Percentiles rank a stretch among this genome's conserved stretches.
phyloP scores from a whole-genome alignment of 2,888 invertebrate genomes.

The Acleris emargana region DNA sequence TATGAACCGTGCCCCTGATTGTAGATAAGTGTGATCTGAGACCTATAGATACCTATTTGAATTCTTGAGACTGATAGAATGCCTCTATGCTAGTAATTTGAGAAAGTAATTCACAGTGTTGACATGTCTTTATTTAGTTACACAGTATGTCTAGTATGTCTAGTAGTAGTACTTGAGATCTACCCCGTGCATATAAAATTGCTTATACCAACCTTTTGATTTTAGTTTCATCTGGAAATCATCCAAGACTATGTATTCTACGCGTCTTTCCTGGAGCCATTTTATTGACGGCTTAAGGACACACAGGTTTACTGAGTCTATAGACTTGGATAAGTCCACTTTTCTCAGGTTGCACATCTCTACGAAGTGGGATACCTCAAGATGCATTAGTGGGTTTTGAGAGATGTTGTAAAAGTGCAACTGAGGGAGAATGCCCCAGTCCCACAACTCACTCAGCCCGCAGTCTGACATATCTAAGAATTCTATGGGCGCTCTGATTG shows the following conservation, averaged over 20 bases:
- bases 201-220: slow-evolving; percentile 57
- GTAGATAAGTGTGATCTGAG: too few relatives aligned
- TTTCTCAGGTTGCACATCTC: slow-evolving; percentile 84
- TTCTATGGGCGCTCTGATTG: slow-evolving; percentile 83
- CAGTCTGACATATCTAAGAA: slow-evolving; percentile 85
- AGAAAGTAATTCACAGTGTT: too few relatives aligned
- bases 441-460: slow-evolving; percentile 82
- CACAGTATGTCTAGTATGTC: too few relatives aligned
- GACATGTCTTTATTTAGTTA: too few relatives aligned
- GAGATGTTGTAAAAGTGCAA: slow-evolving; percentile 86
- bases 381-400: slow-evolving; percentile 75
- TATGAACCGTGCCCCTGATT: too few relatives aligned
- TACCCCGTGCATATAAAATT: not conserved
- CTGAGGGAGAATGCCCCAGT: slow-evolving; percentile 84
- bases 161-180: too few relatives aligned
- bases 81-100: too few relatives aligned
- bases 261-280: slow-evolving; percentile 68
- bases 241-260: slow-evolving; percentile 60
- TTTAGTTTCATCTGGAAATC: slow-evolving; percentile 64
- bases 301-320: slow-evolving; percentile 60
- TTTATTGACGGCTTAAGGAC: slow-evolving; percentile 57
- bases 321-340: slow-evolving; percentile 79
- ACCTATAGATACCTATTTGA: too few relatives aligned
- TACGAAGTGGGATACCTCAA: slow-evolving; percentile 82
- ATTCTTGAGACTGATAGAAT: too few relatives aligned